Conservation (phyloP, 2,797 vertebrate species). For the Arrhamphus sclerolepis region DNA sequence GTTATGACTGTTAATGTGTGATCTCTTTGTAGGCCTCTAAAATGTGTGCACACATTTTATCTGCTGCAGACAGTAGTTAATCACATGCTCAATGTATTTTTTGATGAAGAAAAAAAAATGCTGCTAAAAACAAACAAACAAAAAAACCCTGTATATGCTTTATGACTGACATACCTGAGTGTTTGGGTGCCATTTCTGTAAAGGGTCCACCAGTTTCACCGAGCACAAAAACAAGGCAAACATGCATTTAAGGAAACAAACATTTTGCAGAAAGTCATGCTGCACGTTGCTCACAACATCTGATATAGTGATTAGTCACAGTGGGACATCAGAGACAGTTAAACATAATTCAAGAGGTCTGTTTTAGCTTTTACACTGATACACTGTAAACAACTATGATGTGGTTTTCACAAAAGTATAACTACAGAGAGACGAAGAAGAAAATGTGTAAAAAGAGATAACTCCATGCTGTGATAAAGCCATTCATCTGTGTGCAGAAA, state of each 20-base stretch:
- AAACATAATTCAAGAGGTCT: constrained; percentile 6
- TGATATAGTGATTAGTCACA: neutral
- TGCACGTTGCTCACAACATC: constrained; percentile 23
- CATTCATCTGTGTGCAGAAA: neutral
- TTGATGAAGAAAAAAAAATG: constrained; percentile 1
- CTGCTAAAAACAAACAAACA: too few species aligned
- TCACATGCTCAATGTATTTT: neutral
- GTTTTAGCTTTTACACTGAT: constrained; percentile 3
- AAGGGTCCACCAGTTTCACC: constrained; percentile 64
- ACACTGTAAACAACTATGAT: constrained; percentile 13
- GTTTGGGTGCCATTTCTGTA: constrained; percentile 78
- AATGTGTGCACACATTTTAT: constrained; percentile 12
- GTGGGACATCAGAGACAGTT: constrained; percentile 2
- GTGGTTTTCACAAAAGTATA: constrained; percentile 32
- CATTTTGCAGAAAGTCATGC: constrained; percentile 45
- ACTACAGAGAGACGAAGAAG: constrained; percentile 17
- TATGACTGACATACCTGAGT: constrained; percentile 72
- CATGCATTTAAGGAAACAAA: constrained; percentile 74
- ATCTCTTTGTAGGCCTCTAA: neutral
- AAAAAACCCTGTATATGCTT: neutral
- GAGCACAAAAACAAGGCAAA: constrained; percentile 72
- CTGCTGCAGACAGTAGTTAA: neutral
- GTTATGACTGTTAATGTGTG: neutral
- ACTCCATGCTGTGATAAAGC: constrained; percentile 37
- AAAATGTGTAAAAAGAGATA: neutral